Evolutionary conservation across 2,113 vertebrate genomes (phyloP).

Genomic region (Cairina moschata): DNA sequence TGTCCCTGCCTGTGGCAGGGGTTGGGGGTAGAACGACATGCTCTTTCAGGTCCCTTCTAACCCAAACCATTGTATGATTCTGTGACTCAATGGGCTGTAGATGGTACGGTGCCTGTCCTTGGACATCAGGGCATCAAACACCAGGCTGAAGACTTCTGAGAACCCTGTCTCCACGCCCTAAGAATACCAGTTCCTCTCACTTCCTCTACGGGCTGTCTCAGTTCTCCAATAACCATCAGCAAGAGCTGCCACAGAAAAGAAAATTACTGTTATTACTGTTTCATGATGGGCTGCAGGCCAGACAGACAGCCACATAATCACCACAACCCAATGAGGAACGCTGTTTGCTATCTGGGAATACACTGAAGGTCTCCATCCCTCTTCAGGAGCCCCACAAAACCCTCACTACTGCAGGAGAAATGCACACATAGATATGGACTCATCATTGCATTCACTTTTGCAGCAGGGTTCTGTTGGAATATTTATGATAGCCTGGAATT

Average conservation of each 20-base stretch:
- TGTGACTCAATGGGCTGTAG: neutral
- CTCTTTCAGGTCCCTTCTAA: neutral
- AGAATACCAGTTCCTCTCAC: neutral
- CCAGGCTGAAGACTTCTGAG: rapidly evolving
- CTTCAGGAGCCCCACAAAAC: neutral
- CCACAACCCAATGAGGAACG: rapidly evolving
- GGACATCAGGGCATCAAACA: rapidly evolving
- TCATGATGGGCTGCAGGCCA: neutral
- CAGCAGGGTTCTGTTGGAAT: neutral
- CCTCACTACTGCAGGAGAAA: neutral
- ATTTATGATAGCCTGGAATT: rapidly evolving
- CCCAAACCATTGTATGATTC: neutral
- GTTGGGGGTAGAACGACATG: no score
- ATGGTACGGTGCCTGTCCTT: neutral
- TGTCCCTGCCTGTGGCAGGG: no score
- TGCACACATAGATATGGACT: neutral
- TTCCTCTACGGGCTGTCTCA: neutral
- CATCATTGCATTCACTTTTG: neutral
- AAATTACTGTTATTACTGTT: neutral
- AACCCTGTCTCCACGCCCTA: rapidly evolving
- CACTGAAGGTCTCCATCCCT: neutral
- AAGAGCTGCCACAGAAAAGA: neutral
- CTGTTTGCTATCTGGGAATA: rapidly evolving
- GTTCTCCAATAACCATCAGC: neutral
- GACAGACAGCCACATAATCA: neutral